These are phyloP conservation scores for Nestor notabilis DNA, from an alignment of 2,113 vertebrate species.

Conservation along the genomic window DNA sequence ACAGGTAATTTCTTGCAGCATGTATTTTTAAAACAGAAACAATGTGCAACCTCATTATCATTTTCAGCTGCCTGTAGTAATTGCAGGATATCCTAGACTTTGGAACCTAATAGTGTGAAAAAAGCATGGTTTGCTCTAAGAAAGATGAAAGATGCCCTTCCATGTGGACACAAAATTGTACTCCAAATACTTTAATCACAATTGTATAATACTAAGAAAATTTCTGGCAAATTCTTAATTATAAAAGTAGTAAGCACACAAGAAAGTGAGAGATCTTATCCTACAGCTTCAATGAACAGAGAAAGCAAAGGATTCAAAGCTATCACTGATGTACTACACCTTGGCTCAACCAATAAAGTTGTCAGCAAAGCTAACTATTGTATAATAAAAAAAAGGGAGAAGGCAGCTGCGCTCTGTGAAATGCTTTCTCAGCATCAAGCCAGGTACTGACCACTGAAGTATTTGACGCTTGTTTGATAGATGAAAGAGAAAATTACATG, in stretches of 20 bases:
- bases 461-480: constrained; percentile 44
- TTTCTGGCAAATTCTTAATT: neutral
- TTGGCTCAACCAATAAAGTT: constrained; percentile 37
- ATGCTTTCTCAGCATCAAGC: constrained; percentile 48
- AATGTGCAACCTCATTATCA: neutral
- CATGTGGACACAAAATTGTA: neutral
- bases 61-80: neutral
- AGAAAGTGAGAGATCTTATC: neutral
- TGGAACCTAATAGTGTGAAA: neutral
- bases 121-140: neutral
- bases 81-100: neutral
- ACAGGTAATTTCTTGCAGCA: neutral
- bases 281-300: neutral
- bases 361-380: constrained; percentile 39
- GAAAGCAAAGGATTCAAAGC: constrained; percentile 10
- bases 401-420: constrained; percentile 20
- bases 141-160: neutral
- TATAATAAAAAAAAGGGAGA: constrained; percentile 40
- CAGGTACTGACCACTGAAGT: neutral
- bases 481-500: constrained; percentile 61
- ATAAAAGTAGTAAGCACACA: neutral
- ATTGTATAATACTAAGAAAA: neutral
- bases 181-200: neutral
- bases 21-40: neutral
- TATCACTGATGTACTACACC: neutral